Evolutionary conservation across 2,888 invertebrate species (phyloP).

Genomic region (Drosophila paracracens): DNA sequence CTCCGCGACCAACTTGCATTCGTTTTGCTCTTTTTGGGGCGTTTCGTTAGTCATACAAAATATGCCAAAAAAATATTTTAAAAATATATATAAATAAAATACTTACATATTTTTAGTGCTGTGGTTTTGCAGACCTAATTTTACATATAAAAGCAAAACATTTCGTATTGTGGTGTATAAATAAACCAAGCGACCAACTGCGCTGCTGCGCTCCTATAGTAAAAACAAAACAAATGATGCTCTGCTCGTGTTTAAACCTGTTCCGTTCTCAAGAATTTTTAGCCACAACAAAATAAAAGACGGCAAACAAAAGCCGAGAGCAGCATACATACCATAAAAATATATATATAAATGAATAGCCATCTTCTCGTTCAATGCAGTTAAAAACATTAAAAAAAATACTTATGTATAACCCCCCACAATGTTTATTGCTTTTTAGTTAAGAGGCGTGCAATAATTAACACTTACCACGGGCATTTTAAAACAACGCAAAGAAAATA

Average conservation of each 20-base stretch:
- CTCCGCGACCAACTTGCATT: slow-evolving; percentile 19
- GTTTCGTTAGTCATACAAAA: slow-evolving; percentile 65
- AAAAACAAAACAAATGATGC: slow-evolving; percentile 8
- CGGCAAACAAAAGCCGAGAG: not conserved
- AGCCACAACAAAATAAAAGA: slow-evolving; percentile 2
- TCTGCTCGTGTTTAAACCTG: slow-evolving; percentile 32
- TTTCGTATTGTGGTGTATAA: slow-evolving; percentile 3
- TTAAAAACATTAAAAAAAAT: slow-evolving; percentile 32
- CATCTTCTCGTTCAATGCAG: slow-evolving; percentile 62
- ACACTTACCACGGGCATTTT: slow-evolving; percentile 40
- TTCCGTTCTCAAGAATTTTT: slow-evolving; percentile 21
- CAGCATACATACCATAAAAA: slow-evolving; percentile 3
- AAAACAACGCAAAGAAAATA: slow-evolving; percentile 44
- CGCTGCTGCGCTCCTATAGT: not conserved
- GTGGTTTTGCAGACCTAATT: slow-evolving; percentile 18
- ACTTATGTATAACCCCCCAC: slow-evolving; percentile 18
- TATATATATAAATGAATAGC: slow-evolving; percentile 28
- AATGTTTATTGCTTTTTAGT: slow-evolving; percentile 58
- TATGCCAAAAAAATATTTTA: not conserved
- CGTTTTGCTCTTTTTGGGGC: slow-evolving; percentile 31
- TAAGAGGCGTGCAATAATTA: slow-evolving; percentile 63
- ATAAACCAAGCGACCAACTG: not conserved
- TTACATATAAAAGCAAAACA: slow-evolving; percentile 4
- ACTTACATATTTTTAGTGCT: slow-evolving; percentile 14
- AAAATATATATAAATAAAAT: slow-evolving; percentile 1